These are phyloP conservation scores for Zaprionus lachaisei DNA, from an alignment of 1,140 invertebrate species.

Conservation along the genomic window DNA sequence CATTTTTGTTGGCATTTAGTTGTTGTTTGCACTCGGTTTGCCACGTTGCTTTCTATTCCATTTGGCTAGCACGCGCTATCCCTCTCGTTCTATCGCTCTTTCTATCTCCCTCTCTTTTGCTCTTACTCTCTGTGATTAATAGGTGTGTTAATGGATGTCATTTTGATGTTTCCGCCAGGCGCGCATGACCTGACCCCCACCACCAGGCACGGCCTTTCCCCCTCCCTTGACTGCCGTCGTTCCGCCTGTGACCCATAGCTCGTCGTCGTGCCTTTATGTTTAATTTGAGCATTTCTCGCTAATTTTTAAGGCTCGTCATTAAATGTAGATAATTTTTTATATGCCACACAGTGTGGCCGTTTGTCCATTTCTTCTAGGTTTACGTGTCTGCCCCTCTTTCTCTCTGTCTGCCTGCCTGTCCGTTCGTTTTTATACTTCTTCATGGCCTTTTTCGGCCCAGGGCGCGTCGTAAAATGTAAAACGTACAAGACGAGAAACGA, in stretches of 20 bases:
- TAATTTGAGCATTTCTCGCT: constrained; percentile 83
- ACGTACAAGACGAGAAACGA: constrained; percentile 48
- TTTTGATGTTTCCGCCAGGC: constrained; percentile 83
- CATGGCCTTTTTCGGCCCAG: constrained; percentile 45
- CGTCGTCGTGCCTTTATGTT: constrained; percentile 66
- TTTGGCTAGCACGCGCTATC: constrained; percentile 6
- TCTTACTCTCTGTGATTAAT: constrained; percentile 80
- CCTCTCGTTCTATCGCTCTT: constrained; percentile 34
- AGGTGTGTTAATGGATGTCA: constrained; percentile 84
- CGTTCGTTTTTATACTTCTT: constrained; percentile 30
- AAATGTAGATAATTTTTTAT: constrained; percentile 83
- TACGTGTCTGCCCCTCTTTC: constrained; percentile 37
- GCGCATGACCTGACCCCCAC: constrained; percentile 34
- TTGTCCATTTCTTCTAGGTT: constrained; percentile 60
- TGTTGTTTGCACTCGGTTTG: constrained; percentile 41
- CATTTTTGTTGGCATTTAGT: constrained; percentile 72
- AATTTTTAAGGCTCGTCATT: constrained; percentile 81
- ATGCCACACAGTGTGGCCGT: constrained; percentile 44
- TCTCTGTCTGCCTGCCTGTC: constrained; percentile 9
- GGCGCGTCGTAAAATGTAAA: constrained; percentile 76
- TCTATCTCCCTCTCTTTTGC: constrained; percentile 52
- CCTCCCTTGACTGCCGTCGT: neutral
- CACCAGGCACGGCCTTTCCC: neutral
- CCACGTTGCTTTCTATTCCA: constrained; percentile 30
- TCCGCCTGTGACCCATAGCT: constrained; percentile 14